phyloP scores from a whole-genome alignment of 2,113 vertebrate species.

The Ctenomys sociabilis region DNA sequence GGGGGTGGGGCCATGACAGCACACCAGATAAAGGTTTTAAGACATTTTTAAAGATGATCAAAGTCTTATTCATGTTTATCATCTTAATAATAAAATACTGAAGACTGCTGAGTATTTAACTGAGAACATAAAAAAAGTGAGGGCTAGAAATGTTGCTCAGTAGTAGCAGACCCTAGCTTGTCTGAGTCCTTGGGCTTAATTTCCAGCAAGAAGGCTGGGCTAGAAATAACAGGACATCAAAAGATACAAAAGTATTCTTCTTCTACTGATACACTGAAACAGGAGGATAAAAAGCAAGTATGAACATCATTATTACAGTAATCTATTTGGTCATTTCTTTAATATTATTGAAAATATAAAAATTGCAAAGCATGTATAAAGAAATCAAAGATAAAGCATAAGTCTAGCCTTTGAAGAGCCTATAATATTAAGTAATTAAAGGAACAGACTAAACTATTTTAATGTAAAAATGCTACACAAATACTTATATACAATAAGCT shows the following conservation, averaged over 20 bases:
- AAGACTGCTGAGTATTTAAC: neutral
- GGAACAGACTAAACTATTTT: neutral
- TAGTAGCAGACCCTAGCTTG: neutral
- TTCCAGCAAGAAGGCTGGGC: neutral
- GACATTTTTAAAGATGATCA: neutral
- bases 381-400: slow-evolving; percentile 1
- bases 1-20: no score
- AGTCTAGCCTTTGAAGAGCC: neutral
- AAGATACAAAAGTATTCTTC: neutral
- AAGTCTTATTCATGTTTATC: neutral
- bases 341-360: slow-evolving; percentile 2
- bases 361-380: slow-evolving; percentile 14
- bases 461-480: neutral
- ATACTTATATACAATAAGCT: slow-evolving; percentile 29
- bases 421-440: neutral
- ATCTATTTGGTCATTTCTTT: slow-evolving; percentile 18
- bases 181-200: neutral
- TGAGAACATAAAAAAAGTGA: neutral
- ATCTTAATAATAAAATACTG: neutral
- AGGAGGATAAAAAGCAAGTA: slow-evolving; percentile 1
- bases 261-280: neutral
- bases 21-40: neutral
- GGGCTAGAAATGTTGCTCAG: neutral
- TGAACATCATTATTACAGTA: neutral
- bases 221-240: neutral